Conservation (phyloP, 2,113 vertebrate genomes). For the Cyphomyrus plagiostoma region DNA sequence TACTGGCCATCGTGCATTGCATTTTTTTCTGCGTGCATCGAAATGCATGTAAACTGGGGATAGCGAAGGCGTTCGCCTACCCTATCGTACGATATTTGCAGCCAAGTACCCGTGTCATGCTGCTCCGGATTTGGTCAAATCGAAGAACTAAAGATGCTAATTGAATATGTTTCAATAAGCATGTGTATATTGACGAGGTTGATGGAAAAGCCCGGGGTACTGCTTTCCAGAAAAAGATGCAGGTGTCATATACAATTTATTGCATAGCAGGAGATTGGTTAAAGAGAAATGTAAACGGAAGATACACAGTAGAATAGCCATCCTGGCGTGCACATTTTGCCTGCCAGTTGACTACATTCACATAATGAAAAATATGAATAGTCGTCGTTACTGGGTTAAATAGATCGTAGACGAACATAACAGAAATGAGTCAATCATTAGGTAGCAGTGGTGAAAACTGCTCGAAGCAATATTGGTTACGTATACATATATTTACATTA, state of each 20-base stretch:
- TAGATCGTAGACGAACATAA: background rate
- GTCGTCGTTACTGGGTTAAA: background rate
- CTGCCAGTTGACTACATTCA: background rate
- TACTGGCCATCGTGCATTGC: background rate
- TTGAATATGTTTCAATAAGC: background rate
- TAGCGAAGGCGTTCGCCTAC: background rate
- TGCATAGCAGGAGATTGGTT: background rate
- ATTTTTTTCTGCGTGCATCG: background rate
- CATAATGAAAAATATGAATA: background rate
- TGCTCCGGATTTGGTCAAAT: background rate
- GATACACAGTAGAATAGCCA: background rate
- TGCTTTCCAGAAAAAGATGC: background rate
- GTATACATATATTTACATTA: background rate
- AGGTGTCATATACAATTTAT: slow-evolving; percentile 12
- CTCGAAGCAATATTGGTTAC: background rate
- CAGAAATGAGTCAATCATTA: background rate
- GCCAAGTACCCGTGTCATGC: background rate
- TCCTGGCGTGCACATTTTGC: background rate
- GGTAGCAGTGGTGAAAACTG: background rate
- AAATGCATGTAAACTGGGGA: background rate
- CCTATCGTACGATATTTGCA: background rate
- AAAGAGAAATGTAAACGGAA: background rate
- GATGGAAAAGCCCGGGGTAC: background rate
- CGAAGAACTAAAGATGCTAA: background rate
- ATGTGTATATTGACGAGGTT: background rate